These are phyloP conservation scores for Eugnorisma glareosa DNA, from an alignment of 2,888 invertebrate species.

Conservation along the genomic window DNA sequence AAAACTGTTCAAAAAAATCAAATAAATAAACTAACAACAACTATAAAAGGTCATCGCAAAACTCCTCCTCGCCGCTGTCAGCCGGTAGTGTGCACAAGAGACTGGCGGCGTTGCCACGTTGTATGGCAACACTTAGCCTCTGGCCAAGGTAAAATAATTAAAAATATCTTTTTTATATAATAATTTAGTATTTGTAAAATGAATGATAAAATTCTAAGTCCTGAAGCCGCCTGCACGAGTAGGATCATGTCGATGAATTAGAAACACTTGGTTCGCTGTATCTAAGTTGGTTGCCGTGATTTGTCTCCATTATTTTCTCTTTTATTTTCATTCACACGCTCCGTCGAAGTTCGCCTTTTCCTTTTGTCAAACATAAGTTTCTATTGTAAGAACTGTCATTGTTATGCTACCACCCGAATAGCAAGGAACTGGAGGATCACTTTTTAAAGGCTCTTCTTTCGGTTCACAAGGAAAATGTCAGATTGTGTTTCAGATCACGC, in stretches of 20 bases:
- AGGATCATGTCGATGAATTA: slow-evolving; percentile 47
- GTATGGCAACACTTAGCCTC: no score
- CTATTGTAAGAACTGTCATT: slow-evolving; percentile 83
- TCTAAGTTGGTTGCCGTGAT: slow-evolving; percentile 72
- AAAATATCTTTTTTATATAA: no score
- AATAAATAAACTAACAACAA: no score
- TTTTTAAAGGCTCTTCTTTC: slow-evolving; percentile 69
- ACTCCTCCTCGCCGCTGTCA: no score
- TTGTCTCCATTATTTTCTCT: slow-evolving; percentile 78
- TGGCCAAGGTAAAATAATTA: no score
- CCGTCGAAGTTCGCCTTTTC: slow-evolving; percentile 76
- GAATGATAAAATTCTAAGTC: not conserved
- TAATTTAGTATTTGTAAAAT: not conserved
- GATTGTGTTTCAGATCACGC: slow-evolving; percentile 56
- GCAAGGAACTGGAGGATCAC: slow-evolving; percentile 69
- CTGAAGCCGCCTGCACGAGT: not conserved
- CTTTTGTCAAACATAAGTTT: slow-evolving; percentile 83
- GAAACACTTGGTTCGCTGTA: slow-evolving; percentile 55
- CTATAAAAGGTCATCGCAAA: no score
- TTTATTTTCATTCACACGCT: slow-evolving; percentile 84
- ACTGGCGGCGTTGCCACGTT: no score
- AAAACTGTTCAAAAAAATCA: no score
- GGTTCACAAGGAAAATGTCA: slow-evolving; percentile 52
- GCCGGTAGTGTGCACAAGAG: no score
- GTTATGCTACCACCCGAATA: slow-evolving; percentile 78